These are phyloP conservation scores for Aix galericulata DNA, from an alignment of 2,113 vertebrate species.

Conservation along the genomic window DNA sequence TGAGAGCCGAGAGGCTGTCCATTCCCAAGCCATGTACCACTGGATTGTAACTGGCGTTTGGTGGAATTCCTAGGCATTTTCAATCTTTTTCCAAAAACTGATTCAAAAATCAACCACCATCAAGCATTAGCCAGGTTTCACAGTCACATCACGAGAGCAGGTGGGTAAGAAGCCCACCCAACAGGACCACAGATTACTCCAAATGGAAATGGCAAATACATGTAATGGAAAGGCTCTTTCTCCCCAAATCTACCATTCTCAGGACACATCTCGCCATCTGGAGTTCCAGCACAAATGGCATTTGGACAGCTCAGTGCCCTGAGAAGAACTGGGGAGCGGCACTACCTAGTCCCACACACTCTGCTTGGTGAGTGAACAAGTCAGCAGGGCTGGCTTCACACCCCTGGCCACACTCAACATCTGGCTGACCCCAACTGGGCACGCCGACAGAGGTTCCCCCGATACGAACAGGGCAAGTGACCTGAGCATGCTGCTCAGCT, in stretches of 20 bases:
- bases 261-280: neutral
- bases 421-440: neutral
- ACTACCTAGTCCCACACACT: rapidly evolving
- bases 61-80: neutral
- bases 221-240: neutral
- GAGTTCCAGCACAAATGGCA: neutral
- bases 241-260: neutral
- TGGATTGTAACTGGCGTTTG: constrained; percentile 15
- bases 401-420: neutral
- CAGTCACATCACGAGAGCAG: neutral
- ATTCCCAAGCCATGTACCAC: neutral
- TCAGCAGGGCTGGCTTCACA: neutral
- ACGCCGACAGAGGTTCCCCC: neutral
- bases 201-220: neutral
- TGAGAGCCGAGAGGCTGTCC: neutral
- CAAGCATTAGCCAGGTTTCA: neutral
- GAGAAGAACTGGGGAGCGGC: neutral
- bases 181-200: neutral
- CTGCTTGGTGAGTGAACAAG: rapidly evolving
- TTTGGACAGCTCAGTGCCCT: rapidly evolving
- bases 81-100: neutral
- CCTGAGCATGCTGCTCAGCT: neutral
- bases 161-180: neutral
- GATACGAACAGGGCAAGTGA: neutral
- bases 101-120: constrained; percentile 1